Percentiles rank a stretch among this genome's conserved stretches.
Evolutionary conservation across 2,888 invertebrate species (phyloP).

Genomic region (Noctua pronuba): DNA sequence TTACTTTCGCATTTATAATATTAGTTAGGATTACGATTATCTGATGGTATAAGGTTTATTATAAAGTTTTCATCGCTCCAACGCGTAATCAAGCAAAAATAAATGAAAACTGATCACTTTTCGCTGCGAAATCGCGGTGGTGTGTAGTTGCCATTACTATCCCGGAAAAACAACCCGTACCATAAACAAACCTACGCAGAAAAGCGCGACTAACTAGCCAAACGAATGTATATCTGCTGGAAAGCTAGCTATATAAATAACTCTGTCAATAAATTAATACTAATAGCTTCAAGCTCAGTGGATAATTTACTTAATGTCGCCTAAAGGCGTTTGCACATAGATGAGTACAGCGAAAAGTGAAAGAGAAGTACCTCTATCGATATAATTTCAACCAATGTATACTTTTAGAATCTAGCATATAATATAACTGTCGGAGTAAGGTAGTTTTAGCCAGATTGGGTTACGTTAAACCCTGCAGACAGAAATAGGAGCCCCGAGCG

Average conservation of each 20-base stretch:
- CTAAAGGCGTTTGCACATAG: background rate
- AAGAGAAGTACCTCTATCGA: background rate
- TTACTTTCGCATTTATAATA: no score
- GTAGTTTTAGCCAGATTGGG: no score
- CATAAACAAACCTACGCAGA: slow-evolving; percentile 52
- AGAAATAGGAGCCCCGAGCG: no score
- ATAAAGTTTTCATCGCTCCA: background rate
- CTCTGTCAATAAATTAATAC: slow-evolving; percentile 60
- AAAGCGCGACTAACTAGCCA: slow-evolving; percentile 54
- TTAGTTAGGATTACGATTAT: no score
- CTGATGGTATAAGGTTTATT: background rate
- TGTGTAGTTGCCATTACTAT: slow-evolving; percentile 19
- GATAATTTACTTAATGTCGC: slow-evolving; percentile 45
- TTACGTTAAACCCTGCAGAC: no score
- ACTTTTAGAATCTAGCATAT: background rate
- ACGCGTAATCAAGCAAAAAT: background rate
- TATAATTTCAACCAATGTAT: background rate
- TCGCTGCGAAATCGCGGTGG: background rate
- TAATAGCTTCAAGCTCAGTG: slow-evolving; percentile 52
- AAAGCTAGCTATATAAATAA: slow-evolving; percentile 50
- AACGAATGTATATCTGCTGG: slow-evolving; percentile 43
- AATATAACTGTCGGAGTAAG: background rate
- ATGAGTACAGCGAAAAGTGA: background rate
- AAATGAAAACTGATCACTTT: background rate
- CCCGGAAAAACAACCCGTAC: slow-evolving; percentile 49